A percentile compares a stretch with the other conserved stretches of the same genome.
These are phyloP conservation scores for Aphyosemion australe DNA, from an alignment of 2,113 vertebrate species.

Conservation along the genomic window DNA sequence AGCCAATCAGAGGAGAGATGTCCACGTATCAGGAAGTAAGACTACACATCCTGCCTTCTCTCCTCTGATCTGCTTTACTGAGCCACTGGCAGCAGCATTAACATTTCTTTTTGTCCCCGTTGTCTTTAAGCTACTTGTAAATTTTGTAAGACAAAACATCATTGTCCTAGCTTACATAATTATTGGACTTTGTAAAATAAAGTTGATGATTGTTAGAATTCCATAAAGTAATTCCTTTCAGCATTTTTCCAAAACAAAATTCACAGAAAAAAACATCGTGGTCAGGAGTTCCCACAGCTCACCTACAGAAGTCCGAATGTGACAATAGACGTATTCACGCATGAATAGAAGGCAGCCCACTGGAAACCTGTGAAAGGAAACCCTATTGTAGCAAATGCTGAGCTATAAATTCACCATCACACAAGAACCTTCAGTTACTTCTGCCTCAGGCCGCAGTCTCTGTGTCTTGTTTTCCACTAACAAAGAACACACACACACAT, in stretches of 20 bases:
- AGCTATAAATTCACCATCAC: conserved; percentile 23
- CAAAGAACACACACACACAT: background rate
- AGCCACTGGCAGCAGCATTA: no score
- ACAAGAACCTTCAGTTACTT: conserved; percentile 14
- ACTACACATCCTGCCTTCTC: no score
- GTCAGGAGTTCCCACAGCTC: conserved; percentile 55
- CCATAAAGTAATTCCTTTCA: background rate
- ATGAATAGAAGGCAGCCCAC: conserved; percentile 47
- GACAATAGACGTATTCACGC: conserved; percentile 61
- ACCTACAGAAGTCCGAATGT: conserved; percentile 48
- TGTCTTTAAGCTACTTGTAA: no score
- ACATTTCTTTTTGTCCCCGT: no score
- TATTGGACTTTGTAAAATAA: no score
- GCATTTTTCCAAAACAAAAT: conserved; percentile 23
- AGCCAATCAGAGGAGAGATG: no score
- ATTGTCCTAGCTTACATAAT: no score
- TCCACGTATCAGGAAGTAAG: no score
- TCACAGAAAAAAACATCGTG: conserved; percentile 43
- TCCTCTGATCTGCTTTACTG: no score
- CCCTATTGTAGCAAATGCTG: conserved; percentile 15
- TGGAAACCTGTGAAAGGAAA: conserved; percentile 36
- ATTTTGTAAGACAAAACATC: no score
- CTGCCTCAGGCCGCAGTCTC: background rate
- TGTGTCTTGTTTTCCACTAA: conserved; percentile 1
- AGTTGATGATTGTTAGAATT: background rate